phyloP scores from a whole-genome alignment of 2,113 vertebrate genomes.

The Sylvia atricapilla region DNA sequence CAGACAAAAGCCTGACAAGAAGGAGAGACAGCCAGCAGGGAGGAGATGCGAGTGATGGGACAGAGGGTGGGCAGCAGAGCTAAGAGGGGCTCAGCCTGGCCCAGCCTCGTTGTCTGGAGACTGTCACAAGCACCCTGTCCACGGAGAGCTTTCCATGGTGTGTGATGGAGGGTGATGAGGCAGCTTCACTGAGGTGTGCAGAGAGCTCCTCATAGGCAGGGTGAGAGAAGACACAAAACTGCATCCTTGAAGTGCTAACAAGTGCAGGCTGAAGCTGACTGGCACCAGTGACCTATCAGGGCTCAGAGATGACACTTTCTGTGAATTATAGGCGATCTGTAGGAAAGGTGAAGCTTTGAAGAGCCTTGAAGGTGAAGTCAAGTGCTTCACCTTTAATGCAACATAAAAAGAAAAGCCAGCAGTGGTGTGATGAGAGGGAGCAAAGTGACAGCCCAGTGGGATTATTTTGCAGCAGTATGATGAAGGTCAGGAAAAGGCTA shows the following conservation, averaged over 20 bases:
- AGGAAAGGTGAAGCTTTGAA: slow-evolving; percentile 33
- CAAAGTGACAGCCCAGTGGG: neutral
- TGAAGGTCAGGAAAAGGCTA: neutral
- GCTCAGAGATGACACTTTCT: slow-evolving; percentile 1
- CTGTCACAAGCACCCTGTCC: neutral
- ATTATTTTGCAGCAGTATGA: neutral
- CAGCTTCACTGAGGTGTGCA: neutral
- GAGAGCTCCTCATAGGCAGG: neutral
- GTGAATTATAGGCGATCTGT: slow-evolving; percentile 34
- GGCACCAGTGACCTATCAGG: slow-evolving; percentile 3
- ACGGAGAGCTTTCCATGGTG: neutral
- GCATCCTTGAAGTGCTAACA: slow-evolving; percentile 29
- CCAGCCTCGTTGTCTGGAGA: neutral
- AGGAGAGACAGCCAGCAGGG: neutral
- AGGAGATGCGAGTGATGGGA: neutral
- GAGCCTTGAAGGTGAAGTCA: slow-evolving; percentile 8
- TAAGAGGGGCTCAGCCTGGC: neutral
- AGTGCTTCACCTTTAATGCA: neutral
- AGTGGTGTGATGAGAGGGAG: neutral
- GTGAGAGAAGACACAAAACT: neutral
- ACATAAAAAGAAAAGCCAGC: neutral
- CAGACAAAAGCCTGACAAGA: neutral
- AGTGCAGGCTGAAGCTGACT: neutral
- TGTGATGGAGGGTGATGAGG: neutral
- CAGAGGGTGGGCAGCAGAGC: neutral